These are phyloP conservation scores for Pedionomus torquatus DNA, from an alignment of 2,113 vertebrate species.

Conservation along the genomic window DNA sequence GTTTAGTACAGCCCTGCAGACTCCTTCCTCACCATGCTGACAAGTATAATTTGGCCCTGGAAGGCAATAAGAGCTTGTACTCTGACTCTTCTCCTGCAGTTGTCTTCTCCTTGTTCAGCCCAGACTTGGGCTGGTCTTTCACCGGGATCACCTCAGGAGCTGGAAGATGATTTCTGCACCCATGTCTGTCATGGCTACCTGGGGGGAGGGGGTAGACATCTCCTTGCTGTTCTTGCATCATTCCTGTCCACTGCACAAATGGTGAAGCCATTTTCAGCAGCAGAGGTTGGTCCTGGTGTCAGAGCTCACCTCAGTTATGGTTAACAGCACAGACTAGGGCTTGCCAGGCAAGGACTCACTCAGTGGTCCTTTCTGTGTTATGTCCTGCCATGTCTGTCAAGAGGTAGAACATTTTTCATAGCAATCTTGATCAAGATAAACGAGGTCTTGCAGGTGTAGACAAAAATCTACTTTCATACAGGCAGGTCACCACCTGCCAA, in stretches of 20 bases:
- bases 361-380: not conserved
- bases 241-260: not conserved
- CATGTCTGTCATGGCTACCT: not conserved
- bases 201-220: not conserved
- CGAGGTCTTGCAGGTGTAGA: not conserved
- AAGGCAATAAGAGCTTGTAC: not conserved
- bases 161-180: not conserved
- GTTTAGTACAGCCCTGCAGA: not conserved
- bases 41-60: not conserved
- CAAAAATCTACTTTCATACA: not conserved
- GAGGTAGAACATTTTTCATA: not conserved
- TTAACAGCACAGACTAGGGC: not conserved
- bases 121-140: not conserved
- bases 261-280: not conserved
- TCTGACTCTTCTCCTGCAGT: not conserved
- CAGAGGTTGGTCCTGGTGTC: not conserved
- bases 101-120: not conserved
- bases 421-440: not conserved
- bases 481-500: not conserved
- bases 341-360: not conserved
- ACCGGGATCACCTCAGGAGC: not conserved
- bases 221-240: not conserved
- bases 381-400: not conserved
- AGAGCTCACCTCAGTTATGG: not conserved
- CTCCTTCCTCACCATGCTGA: not conserved